Conservation (phyloP, 2,113 vertebrate species). For the Psephotus haematonotus region DNA sequence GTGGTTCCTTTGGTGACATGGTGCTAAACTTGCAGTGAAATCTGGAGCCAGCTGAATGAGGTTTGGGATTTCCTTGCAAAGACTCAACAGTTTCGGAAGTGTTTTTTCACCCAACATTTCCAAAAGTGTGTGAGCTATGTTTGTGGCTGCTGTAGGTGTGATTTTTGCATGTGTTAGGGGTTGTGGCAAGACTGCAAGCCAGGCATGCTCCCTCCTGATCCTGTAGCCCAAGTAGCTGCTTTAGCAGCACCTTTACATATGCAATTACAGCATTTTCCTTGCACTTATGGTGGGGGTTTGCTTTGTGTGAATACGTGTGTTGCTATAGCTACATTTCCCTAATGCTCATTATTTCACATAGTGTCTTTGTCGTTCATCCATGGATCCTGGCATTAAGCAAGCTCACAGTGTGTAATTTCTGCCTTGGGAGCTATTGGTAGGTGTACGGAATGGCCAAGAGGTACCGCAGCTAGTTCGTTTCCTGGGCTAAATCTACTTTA, state of each 20-base stretch:
- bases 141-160: not conserved
- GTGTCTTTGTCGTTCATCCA: conserved; percentile 15
- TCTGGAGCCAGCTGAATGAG: not conserved
- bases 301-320: not conserved
- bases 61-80: not conserved
- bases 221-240: not conserved
- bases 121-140: not conserved
- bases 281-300: not conserved
- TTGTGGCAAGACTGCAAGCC: not conserved
- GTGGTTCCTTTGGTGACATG: not conserved
- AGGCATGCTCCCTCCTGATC: not conserved
- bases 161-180: not conserved
- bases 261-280: not conserved
- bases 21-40: not conserved
- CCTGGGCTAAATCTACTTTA: not conserved
- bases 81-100: not conserved
- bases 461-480: not conserved
- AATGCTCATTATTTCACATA: not conserved
- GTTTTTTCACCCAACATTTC: not conserved
- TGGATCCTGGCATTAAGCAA: conserved; percentile 6
- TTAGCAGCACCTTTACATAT: not conserved
- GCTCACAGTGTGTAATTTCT: conserved; percentile 18
- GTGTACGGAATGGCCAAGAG: conserved; percentile 2
- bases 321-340: conserved; percentile 38
- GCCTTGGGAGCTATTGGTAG: conserved; percentile 6